A percentile compares a stretch with the other conserved stretches of the same genome.
Evolutionary conservation across 2,888 invertebrate species (phyloP).

Genomic region (Tiliacea aurago): DNA sequence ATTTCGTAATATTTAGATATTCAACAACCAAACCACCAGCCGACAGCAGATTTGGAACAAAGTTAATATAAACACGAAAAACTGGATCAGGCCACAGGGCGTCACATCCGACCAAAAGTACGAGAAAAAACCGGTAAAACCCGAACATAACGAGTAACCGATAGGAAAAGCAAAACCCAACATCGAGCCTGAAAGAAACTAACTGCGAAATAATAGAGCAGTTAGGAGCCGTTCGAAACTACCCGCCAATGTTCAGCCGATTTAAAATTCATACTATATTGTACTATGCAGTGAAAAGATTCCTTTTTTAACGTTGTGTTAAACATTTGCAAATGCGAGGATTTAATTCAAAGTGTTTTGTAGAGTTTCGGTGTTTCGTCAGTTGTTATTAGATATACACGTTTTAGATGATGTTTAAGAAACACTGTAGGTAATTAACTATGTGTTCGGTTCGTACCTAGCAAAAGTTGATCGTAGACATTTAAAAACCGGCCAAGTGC

Average conservation of each 20-base stretch:
- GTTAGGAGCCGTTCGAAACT: constrained; percentile 69
- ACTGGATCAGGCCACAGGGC: constrained; percentile 55
- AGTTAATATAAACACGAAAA: constrained; percentile 64
- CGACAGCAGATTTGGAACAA: constrained; percentile 41
- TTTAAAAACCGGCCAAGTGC: no score
- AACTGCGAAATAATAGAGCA: constrained; percentile 80
- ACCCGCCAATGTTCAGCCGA: constrained; percentile 55
- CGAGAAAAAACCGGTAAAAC: constrained; percentile 72
- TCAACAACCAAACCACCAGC: constrained; percentile 8
- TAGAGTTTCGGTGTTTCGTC: constrained; percentile 1
- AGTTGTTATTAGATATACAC: neutral
- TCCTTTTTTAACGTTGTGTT: constrained; percentile 23
- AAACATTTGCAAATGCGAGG: constrained; percentile 22
- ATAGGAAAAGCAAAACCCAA: constrained; percentile 76
- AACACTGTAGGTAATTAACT: no score
- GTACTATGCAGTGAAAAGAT: constrained; percentile 19
- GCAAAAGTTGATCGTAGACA: no score
- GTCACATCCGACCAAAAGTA: constrained; percentile 71
- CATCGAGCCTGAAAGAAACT: constrained; percentile 77
- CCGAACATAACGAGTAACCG: constrained; percentile 78
- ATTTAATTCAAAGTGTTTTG: constrained; percentile 35
- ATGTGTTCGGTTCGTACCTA: no score
- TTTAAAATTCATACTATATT: constrained; percentile 55
- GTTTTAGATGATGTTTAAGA: no score
- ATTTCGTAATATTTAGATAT: constrained; percentile 7